Evolutionary conservation across 1,140 invertebrate species (phyloP).

Genomic region (Potamilus streckersoni): DNA sequence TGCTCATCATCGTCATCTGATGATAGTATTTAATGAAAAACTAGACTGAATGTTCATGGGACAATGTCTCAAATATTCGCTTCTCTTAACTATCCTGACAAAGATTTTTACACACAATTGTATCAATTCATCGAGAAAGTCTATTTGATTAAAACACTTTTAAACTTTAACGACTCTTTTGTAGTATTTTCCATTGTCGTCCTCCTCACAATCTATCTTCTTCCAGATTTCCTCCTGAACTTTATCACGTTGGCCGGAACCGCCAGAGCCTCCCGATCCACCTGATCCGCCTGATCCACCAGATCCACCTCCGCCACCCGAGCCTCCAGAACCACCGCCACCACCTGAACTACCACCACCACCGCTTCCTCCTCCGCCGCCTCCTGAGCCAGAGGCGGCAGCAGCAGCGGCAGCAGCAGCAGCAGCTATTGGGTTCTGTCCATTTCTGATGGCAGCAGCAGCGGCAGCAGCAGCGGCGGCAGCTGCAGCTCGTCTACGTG

Average conservation of each 20-base stretch:
- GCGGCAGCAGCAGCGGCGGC: neutral
- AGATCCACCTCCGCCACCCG: neutral
- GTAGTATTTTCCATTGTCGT: neutral
- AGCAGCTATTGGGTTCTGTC: neutral
- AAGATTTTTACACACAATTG: too few species aligned
- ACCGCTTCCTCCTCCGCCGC: neutral
- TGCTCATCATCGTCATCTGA: too few species aligned
- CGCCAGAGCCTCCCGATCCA: neutral
- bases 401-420: slow-evolving; percentile 4
- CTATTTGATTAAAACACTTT: too few species aligned
- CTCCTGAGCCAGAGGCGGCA: neutral
- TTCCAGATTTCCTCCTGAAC: neutral
- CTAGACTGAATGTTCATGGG: too few species aligned
- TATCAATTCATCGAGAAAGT: too few species aligned
- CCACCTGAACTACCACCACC: neutral
- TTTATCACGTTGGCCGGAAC: neutral
- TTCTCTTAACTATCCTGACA: too few species aligned
- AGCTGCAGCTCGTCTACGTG: too few species aligned
- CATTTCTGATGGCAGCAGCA: slow-evolving; percentile 3
- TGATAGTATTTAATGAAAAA: too few species aligned
- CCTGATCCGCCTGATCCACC: slow-evolving; percentile 4
- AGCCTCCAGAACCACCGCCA: neutral
- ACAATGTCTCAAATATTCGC: too few species aligned
- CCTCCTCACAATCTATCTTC: neutral
- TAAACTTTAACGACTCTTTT: too few species aligned